Conservation (phyloP, 92 coral and sea anemone species). For the Anthopleura xanthogrammica region DNA sequence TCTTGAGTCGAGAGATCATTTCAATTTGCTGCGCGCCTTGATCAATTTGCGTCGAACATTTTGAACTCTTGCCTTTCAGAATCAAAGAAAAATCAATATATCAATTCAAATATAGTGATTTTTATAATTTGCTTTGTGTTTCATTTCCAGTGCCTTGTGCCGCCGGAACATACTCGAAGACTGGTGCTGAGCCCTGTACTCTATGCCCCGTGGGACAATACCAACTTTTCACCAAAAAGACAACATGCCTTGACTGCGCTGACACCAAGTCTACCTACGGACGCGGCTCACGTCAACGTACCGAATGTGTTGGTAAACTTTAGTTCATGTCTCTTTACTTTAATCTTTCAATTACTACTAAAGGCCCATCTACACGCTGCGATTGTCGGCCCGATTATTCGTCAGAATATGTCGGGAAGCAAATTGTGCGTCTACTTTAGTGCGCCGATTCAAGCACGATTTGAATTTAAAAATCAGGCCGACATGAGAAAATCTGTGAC, state of each 20-base stretch:
- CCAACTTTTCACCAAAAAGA: conserved; percentile 60
- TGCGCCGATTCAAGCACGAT: no score
- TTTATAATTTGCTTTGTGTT: not conserved
- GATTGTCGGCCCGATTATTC: no score
- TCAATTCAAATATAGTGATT: not conserved
- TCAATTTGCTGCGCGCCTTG: no score
- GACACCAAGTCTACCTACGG: conserved; percentile 73
- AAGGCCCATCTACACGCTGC: no score
- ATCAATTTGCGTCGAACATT: not conserved
- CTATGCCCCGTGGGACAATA: conserved; percentile 81
- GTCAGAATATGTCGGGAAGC: no score
- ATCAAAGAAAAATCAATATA: no score
- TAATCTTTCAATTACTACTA: no score
- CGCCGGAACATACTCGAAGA: conserved; percentile 80
- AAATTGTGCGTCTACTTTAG: no score
- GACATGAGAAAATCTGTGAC: not conserved
- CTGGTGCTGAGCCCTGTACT: conserved; percentile 94
- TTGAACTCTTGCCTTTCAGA: no score
- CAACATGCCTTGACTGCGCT: conserved; percentile 62
- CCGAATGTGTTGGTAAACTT: conserved; percentile 78
- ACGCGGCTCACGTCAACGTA: conserved; percentile 61
- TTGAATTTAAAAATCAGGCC: no score
- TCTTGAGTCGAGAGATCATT: no score
- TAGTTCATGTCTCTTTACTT: no score
- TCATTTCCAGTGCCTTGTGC: conserved; percentile 85